These are phyloP conservation scores for Alligator mississippiensis DNA, from an alignment of 2,113 vertebrate species.

Conservation along the genomic window DNA sequence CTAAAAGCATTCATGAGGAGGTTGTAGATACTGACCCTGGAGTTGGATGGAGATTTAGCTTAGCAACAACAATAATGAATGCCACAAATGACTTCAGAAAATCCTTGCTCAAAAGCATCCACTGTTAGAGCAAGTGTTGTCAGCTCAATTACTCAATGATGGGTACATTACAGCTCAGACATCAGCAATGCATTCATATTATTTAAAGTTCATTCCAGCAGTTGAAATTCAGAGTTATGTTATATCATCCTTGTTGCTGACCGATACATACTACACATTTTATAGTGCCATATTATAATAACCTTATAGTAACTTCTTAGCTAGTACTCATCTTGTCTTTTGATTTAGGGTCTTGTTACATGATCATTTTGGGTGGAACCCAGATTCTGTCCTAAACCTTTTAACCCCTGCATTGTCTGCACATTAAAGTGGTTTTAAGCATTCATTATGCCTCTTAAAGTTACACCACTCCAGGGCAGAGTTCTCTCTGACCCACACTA, in stretches of 20 bases:
- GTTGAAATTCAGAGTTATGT: neutral
- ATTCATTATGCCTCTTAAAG: too few species aligned
- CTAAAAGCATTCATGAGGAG: neutral
- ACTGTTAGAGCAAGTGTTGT: neutral
- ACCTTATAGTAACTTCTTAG: neutral
- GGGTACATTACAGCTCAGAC: neutral
- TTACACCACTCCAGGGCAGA: too few species aligned
- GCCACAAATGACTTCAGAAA: neutral
- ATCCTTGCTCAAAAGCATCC: neutral
- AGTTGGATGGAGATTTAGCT: neutral
- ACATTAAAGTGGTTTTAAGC: too few species aligned
- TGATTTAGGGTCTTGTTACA: neutral
- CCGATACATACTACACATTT: neutral
- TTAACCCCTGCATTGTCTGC: too few species aligned
- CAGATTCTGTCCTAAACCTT: too few species aligned
- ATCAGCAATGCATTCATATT: neutral
- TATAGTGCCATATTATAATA: neutral
- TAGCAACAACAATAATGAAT: neutral
- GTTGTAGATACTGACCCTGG: neutral
- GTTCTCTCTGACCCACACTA: too few species aligned
- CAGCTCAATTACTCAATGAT: neutral
- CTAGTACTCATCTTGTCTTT: neutral
- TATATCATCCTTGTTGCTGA: neutral
- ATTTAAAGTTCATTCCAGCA: neutral
- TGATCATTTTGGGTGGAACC: too few species aligned